Conservation (phyloP, 2,113 vertebrate genomes). For the Sturnus vulgaris region DNA sequence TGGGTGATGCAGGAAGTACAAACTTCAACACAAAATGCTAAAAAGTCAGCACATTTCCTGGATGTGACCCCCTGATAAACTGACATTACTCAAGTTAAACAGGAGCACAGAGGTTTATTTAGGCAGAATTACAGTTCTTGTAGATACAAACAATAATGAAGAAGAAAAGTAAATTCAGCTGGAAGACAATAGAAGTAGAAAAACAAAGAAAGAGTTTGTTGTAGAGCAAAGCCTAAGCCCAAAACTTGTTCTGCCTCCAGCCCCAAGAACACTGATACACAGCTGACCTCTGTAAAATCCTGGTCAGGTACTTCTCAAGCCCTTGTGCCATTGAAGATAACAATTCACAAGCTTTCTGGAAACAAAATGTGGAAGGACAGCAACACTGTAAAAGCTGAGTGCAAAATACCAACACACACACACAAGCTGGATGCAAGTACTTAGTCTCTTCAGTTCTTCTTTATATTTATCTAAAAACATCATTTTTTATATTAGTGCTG, state of each 20-base stretch:
- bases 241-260: not conserved
- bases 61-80: not conserved
- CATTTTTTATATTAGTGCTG: not conserved
- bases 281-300: not conserved
- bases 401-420: not conserved
- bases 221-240: not conserved
- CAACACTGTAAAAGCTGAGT: not conserved
- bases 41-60: not conserved
- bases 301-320: not conserved
- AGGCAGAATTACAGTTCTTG: not conserved
- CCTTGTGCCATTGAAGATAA: not conserved
- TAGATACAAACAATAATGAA: not conserved
- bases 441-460: not conserved
- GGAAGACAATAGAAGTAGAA: not conserved
- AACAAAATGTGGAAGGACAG: not conserved
- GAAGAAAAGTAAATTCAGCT: not conserved
- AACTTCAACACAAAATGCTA: not conserved
- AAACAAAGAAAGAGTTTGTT: not conserved
- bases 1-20: fast-evolving
- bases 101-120: not conserved
- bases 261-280: not conserved
- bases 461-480: not conserved
- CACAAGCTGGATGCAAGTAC: not conserved
- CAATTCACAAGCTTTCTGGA: not conserved
- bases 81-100: not conserved